These are phyloP conservation scores for Diadema setosum DNA, from an alignment of 35 echinoderm and acorn worm species.

Conservation along the genomic window DNA sequence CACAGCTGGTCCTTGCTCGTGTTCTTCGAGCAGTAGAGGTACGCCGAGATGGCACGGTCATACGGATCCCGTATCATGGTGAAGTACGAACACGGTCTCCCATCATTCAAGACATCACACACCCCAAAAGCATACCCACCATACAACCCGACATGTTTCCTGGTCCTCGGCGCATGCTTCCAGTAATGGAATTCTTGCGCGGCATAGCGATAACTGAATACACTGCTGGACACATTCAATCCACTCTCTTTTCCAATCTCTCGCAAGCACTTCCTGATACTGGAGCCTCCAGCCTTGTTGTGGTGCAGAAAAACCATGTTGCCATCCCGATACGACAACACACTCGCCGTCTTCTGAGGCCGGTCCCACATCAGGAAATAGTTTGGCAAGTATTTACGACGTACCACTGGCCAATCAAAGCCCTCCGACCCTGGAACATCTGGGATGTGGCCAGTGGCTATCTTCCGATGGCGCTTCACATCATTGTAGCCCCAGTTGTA, in stretches of 20 bases:
- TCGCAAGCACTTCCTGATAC: slow-evolving; percentile 65
- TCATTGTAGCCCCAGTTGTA: neutral
- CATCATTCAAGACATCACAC: slow-evolving; percentile 53
- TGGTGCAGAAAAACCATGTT: slow-evolving; percentile 73
- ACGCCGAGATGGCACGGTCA: slow-evolving; percentile 81
- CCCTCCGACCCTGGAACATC: neutral
- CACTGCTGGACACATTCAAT: neutral
- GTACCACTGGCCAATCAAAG: neutral
- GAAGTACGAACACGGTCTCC: slow-evolving; percentile 83
- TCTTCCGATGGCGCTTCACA: neutral
- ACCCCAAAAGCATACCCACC: slow-evolving; percentile 93
- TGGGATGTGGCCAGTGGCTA: neutral
- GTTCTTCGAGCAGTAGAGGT: slow-evolving; percentile 64
- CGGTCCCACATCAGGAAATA: slow-evolving; percentile 35
- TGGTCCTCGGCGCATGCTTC: neutral
- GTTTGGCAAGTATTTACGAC: slow-evolving; percentile 17
- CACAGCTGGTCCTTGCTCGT: slow-evolving; percentile 83
- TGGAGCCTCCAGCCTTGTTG: slow-evolving; percentile 91
- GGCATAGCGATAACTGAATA: slow-evolving; percentile 43
- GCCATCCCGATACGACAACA: neutral
- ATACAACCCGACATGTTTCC: slow-evolving; percentile 45
- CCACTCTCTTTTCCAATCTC: slow-evolving; percentile 4
- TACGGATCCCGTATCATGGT: slow-evolving; percentile 89
- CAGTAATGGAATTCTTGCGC: slow-evolving; percentile 4
- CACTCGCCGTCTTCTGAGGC: neutral